Conservation (phyloP, 2,888 invertebrate genomes). For the Rhimphoctona megacephalus region DNA sequence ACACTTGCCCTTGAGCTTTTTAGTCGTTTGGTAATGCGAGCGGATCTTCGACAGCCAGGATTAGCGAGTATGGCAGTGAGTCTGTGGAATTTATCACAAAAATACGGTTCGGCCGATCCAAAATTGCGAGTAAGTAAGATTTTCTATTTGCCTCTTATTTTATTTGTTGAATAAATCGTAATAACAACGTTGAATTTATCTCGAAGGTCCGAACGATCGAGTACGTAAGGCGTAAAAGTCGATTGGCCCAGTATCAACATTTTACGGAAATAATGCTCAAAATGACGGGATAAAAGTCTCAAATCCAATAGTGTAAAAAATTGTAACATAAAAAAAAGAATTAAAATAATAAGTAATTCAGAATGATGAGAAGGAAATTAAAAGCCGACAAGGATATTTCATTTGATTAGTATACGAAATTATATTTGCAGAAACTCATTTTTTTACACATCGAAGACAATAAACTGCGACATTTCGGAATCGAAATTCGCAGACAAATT, state of each 20-base stretch:
- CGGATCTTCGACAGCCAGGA: slow-evolving; percentile 87
- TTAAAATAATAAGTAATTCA: slow-evolving; percentile 14
- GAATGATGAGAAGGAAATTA: neutral
- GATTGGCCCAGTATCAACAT: slow-evolving; percentile 77
- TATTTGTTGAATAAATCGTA: neutral
- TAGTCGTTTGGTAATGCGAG: slow-evolving; percentile 88
- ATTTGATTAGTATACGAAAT: slow-evolving; percentile 6
- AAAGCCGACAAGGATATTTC: neutral
- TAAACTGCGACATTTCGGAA: neutral
- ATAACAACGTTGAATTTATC: slow-evolving; percentile 50
- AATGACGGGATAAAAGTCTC: slow-evolving; percentile 72
- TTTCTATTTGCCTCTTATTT: neutral
- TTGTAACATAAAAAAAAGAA: slow-evolving; percentile 53
- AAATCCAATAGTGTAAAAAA: slow-evolving; percentile 29
- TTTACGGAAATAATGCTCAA: slow-evolving; percentile 78
- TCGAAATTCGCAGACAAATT: neutral
- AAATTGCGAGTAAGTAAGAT: slow-evolving; percentile 84
- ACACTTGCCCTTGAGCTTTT: slow-evolving; percentile 91
- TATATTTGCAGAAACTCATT: neutral
- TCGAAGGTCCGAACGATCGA: slow-evolving; percentile 80
- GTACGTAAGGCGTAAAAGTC: slow-evolving; percentile 79
- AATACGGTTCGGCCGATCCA: slow-evolving; percentile 87
- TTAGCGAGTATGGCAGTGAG: slow-evolving; percentile 91
- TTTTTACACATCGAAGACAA: neutral
- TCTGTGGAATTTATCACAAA: slow-evolving; percentile 93